phyloP scores from a whole-genome alignment of 2,113 vertebrate genomes.

The Ciconia maguari region DNA sequence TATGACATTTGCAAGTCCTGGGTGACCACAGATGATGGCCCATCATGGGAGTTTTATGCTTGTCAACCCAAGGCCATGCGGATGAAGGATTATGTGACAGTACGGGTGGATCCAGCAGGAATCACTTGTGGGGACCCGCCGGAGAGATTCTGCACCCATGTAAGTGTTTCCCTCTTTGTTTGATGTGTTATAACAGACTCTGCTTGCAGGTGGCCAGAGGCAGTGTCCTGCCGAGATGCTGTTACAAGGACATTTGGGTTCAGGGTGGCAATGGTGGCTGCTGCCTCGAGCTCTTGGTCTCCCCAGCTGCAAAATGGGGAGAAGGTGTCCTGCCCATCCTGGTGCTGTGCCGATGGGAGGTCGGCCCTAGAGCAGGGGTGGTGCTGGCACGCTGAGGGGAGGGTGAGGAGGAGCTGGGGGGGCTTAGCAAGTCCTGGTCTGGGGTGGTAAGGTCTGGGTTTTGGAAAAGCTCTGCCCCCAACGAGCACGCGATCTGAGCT shows the following conservation, averaged over 20 bases:
- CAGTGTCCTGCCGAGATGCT: background rate
- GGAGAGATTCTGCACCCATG: conserved; percentile 95
- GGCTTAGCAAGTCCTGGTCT: background rate
- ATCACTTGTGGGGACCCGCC: conserved; percentile 94
- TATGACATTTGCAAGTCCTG: conserved; percentile 98
- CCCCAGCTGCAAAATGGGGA: background rate
- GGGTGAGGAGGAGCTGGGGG: background rate
- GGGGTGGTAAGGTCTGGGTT: background rate
- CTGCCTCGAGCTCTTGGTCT: background rate
- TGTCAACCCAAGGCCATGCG: conserved; percentile 90
- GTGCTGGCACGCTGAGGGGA: background rate
- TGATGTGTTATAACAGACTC: background rate
- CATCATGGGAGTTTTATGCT: conserved; percentile 94
- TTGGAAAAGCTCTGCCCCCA: background rate
- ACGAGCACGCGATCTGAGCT: accelerated
- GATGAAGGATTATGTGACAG: conserved; percentile 91
- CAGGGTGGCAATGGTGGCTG: accelerated
- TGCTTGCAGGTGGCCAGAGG: background rate
- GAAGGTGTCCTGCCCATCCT: background rate
- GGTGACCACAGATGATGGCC: conserved; percentile 94
- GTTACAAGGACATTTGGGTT: background rate
- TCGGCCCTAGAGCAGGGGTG: background rate
- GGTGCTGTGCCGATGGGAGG: accelerated
- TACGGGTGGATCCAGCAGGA: conserved; percentile 90
- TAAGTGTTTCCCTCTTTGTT: conserved; percentile 73